Evolutionary conservation across 2,797 vertebrate species (phyloP), one percentile per base, ranked within the genome.

Genomic region (Manis crassicaudata): DNA sequence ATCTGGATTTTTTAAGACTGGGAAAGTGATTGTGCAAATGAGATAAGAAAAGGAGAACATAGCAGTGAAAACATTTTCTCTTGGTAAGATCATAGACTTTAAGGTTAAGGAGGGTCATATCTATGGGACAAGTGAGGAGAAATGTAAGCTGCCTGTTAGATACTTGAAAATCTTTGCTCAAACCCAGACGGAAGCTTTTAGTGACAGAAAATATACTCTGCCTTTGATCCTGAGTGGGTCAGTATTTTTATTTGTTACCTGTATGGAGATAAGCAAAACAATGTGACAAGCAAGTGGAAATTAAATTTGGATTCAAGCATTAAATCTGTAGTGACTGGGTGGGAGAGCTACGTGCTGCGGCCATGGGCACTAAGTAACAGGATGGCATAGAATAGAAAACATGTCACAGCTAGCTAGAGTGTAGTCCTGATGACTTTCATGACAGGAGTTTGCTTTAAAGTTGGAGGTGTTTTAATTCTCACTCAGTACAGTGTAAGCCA

Each of bases 401-500:
- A 5, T 12, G 4, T 25, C 46, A 7, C 29, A 85, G 67, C n/a
- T 46, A 8, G 73, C 7, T 16, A 21, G 63, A 70, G 10, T 75
- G 58, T 82, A 76, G 77, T 4, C 3, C 46, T 11, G 56, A 77
- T 52, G 10, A 67, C 27, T 70, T 60, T 81, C 75, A 20, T 70
- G 65, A 27, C 3, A 80, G 54, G 67, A 72, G 32, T 92, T 94
- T 3, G 27, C 60, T 80, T 82, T 81, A 84, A 84, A 70, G 12
- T 67, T 68, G 54, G 84, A 92, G 72, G 25, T n/a, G 76, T 82
- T 94, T 95, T 87, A 56, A 88, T 92, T 94, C 17, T 46, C 50
- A 27, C 35, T 32, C n/a, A 80, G 20, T 37, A 35, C 13, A 52
- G 18, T 50, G 0, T 37, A 81, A 92, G 56, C 65, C 52, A 37